Evolutionary conservation across 2,113 vertebrate genomes (phyloP), one percentile per base, ranked within the genome.

Genomic region (Poeciliopsis turrubarensis): DNA sequence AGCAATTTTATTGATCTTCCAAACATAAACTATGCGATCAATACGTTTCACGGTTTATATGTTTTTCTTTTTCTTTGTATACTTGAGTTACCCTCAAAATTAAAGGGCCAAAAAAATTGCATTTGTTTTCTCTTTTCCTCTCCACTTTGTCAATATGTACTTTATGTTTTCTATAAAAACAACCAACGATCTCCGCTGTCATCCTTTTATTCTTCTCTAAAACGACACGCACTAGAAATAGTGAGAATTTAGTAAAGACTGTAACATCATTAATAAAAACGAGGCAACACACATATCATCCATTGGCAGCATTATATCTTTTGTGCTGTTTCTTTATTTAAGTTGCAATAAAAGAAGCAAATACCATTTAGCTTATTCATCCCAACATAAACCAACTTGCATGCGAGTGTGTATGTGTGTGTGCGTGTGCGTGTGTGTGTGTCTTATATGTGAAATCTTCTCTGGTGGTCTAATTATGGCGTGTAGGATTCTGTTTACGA

Each of bases 401-500:
- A 3, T 68, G 27, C 27, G 51, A 72, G 4, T 72, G 30, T 34
- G 1, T 44, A 0, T 0, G 15, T 44, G 3, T 69, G 27, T 32
- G 51, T 78, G 4, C 66, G n/a, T 34, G 1, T 44, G 1, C 0
- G 41, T 44, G 3, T 69, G 51, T 54, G 51, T 54, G 51, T 70
- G 47, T 64, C 39, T 51, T 74, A 60, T 29, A 25, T 82, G 60
- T 70, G 26, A 25, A 78, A n/a, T 73, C 37, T 68, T 25, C 26
- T 32, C 37, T 29, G 69, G 44, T 73, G 82, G 83, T 73, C 78
- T 87, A 86, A 86, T 82, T 89, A 73, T 73, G 68, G 70, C 65
- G 37, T 81, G 86, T 82, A 81, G 86, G 78, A 75, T 78, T 86
- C 72, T 91, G 86, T 93, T 94, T 90, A 76, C 79, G 75, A 85